These are phyloP conservation scores for Perca fluviatilis DNA, from an alignment of 2,113 vertebrate species.

Conservation along the genomic window DNA sequence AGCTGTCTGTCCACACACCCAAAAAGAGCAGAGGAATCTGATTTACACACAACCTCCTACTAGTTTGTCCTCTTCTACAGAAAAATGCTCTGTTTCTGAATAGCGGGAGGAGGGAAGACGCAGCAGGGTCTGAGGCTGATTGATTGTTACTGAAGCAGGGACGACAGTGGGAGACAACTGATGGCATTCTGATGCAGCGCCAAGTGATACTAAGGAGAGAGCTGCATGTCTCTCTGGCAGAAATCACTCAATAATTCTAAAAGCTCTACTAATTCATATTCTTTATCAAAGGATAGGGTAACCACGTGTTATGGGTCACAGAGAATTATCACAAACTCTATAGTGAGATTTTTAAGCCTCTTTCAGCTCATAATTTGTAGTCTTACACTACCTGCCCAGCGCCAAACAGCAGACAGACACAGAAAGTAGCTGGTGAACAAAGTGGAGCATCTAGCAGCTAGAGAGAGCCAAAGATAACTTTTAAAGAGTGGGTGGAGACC, in stretches of 20 bases:
- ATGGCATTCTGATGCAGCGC: slow-evolving; percentile 29
- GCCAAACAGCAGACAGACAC: background rate
- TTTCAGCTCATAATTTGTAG: background rate
- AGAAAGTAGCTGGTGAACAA: background rate
- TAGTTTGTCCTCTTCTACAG: slow-evolving; percentile 30
- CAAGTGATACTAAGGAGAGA: slow-evolving; percentile 25
- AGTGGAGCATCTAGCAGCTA: too few relatives aligned
- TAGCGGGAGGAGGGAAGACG: slow-evolving; percentile 7
- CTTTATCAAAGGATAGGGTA: background rate
- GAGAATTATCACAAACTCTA: background rate
- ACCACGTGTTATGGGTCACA: background rate
- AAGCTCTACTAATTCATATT: background rate
- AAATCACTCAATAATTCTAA: background rate
- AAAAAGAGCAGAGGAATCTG: slow-evolving; percentile 42
- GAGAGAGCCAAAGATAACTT: background rate
- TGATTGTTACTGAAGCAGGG: slow-evolving; percentile 30
- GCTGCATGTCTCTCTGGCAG: background rate
- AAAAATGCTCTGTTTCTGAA: slow-evolving; percentile 36
- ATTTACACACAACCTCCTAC: slow-evolving; percentile 52
- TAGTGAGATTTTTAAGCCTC: slow-evolving; percentile 1
- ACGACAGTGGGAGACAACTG: background rate
- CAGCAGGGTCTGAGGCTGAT: slow-evolving; percentile 29
- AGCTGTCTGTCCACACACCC: slow-evolving; percentile 41
- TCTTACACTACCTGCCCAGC: background rate
- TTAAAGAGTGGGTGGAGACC: background rate